A percentile compares a stretch with the other conserved stretches of the same genome.
Conservation (phyloP, 2,797 vertebrate species). For the Lemur catta region DNA sequence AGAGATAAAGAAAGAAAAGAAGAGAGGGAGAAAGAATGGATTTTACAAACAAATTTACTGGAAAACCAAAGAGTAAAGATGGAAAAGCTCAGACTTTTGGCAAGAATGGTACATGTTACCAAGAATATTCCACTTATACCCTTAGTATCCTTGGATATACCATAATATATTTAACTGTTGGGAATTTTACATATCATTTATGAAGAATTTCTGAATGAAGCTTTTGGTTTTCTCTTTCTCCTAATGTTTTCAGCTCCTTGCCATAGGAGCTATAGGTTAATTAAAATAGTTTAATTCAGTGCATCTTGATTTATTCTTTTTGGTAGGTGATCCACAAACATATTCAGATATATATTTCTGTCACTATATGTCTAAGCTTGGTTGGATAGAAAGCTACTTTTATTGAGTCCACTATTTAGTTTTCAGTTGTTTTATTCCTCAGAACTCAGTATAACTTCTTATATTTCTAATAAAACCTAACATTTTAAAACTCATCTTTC, state of each 20-base stretch:
- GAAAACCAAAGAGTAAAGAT: not conserved
- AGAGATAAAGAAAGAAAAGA: not conserved
- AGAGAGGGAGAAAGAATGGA: not conserved
- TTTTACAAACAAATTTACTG: not conserved
- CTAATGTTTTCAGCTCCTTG: not conserved
- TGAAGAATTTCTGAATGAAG: not conserved
- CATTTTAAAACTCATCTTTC: constrained; percentile 7
- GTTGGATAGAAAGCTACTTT: not conserved
- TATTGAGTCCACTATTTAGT: not conserved
- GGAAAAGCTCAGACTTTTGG: not conserved
- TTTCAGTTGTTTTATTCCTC: not conserved
- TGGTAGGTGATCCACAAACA: not conserved
- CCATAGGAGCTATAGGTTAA: not conserved
- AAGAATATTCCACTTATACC: not conserved
- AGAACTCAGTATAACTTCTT: not conserved
- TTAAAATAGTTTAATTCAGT: not conserved
- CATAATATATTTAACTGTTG: not conserved
- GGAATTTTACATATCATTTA: not conserved
- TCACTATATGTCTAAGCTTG: not conserved
- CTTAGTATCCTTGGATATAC: not conserved
- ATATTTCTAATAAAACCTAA: not conserved
- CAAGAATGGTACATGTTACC: not conserved
- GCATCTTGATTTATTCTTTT: not conserved
- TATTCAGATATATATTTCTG: not conserved
- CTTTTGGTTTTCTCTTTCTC: not conserved